These are phyloP conservation scores for Argyresthia albistria DNA, from an alignment of 2,888 invertebrate species.

Conservation along the genomic window DNA sequence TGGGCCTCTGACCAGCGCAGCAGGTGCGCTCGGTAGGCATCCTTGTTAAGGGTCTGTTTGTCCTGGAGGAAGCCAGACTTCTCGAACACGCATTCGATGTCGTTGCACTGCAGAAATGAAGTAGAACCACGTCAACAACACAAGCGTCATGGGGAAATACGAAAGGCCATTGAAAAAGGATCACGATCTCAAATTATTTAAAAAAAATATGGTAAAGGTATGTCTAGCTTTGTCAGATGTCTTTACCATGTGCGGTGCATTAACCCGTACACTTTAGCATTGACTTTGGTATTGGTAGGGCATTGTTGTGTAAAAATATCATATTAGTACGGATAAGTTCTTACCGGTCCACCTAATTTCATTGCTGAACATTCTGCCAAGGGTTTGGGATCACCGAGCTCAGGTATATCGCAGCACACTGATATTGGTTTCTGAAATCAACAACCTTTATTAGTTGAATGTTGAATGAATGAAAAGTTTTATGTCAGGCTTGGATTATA, in stretches of 20 bases:
- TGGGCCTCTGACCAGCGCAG: conserved; percentile 38
- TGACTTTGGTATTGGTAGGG: too few species aligned
- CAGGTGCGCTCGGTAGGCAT: conserved; percentile 41
- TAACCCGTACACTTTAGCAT: neutral
- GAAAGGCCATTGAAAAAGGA: neutral
- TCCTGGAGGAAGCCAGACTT: conserved; percentile 51
- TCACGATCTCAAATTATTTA: neutral
- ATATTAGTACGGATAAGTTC: too few species aligned
- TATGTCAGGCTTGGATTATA: too few species aligned
- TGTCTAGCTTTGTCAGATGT: neutral
- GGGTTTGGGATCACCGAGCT: conserved; percentile 41
- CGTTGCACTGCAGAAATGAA: conserved; percentile 40
- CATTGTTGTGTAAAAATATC: conserved; percentile 14
- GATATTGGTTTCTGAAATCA: conserved; percentile 55
- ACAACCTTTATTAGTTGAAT: too few species aligned
- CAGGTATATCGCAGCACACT: conserved; percentile 59
- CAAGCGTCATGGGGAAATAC: neutral
- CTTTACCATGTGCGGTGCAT: neutral
- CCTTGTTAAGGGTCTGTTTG: conserved; percentile 42
- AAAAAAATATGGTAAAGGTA: too few species aligned
- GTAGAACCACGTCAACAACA: too few species aligned
- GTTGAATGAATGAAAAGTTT: too few species aligned
- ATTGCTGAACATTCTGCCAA: conserved; percentile 44
- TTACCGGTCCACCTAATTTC: conserved; percentile 45
- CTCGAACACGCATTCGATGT: conserved; percentile 55